These are phyloP conservation scores for Spinus olivaceus DNA, from an alignment of 2,797 vertebrate species.

Conservation along the genomic window DNA sequence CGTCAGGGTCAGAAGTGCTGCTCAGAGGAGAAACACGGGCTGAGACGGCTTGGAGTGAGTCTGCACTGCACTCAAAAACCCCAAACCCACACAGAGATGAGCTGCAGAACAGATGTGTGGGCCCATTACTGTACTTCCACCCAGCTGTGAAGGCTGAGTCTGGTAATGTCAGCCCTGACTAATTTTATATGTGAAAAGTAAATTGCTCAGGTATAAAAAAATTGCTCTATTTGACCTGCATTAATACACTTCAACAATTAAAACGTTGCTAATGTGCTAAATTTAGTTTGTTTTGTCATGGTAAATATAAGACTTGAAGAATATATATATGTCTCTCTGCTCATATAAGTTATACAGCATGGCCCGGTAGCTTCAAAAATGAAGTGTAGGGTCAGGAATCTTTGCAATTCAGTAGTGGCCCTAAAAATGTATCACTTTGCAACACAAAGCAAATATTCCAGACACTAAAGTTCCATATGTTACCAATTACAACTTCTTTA, in stretches of 20 bases:
- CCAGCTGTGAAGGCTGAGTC: background rate
- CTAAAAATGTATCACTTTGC: background rate
- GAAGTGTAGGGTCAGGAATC: background rate
- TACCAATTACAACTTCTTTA: background rate
- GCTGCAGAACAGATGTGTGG: background rate
- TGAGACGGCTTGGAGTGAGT: background rate
- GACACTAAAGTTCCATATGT: background rate
- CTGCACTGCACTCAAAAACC: background rate
- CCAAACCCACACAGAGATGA: background rate
- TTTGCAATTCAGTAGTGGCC: background rate
- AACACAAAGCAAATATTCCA: background rate
- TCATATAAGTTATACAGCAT: background rate
- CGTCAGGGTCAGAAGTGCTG: background rate
- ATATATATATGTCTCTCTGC: background rate
- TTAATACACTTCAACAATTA: background rate
- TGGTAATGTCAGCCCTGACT: background rate
- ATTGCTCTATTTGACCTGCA: background rate
- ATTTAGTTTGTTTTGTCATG: background rate
- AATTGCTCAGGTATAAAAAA: background rate
- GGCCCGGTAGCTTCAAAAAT: background rate
- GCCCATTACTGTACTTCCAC: background rate
- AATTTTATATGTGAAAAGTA: background rate
- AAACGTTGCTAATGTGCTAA: background rate
- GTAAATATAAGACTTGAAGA: background rate
- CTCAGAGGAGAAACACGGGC: background rate